A percentile compares a stretch with the other conserved stretches of the same genome.
phyloP scores from a whole-genome alignment of 1,140 invertebrate species.

The Mactra quadrangularis region DNA sequence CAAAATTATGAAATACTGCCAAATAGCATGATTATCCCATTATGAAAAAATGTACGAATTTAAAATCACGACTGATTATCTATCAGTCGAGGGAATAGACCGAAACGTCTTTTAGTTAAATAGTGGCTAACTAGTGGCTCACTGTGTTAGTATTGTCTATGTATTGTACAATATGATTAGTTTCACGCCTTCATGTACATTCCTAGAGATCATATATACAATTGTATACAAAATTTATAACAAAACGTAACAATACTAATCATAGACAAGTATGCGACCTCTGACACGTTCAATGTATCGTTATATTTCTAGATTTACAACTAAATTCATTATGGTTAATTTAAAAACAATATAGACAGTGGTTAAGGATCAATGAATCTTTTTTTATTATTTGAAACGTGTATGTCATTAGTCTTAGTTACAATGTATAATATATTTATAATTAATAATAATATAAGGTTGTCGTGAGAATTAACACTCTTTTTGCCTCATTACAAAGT shows the following conservation, averaged over 20 bases:
- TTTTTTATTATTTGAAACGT: too few species aligned
- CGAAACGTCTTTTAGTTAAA: conserved; percentile 29
- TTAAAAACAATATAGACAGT: too few species aligned
- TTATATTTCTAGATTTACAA: too few species aligned
- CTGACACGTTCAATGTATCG: background rate
- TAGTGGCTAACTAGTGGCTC: conserved; percentile 30
- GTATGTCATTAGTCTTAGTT: too few species aligned
- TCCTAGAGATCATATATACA: conserved; percentile 9
- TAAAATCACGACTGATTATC: conserved; percentile 26
- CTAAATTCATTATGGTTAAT: too few species aligned
- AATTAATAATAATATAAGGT: too few species aligned
- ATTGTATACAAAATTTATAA: conserved; percentile 19
- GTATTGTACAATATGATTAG: conserved; percentile 10
- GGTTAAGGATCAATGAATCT: too few species aligned
- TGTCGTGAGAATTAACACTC: too few species aligned
- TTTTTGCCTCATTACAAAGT: too few species aligned
- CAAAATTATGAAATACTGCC: conserved; percentile 44
- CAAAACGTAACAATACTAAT: background rate
- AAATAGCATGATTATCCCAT: conserved; percentile 37
- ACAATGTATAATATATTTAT: too few species aligned
- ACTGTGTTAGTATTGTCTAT: conserved; percentile 24
- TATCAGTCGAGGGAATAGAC: background rate
- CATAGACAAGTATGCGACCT: conserved; percentile 20
- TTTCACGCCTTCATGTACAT: conserved; percentile 49
- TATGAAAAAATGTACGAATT: background rate